Base-by-base conservation (phyloP, 2,888 invertebrate genomes). In the Leucania comma region DNA sequence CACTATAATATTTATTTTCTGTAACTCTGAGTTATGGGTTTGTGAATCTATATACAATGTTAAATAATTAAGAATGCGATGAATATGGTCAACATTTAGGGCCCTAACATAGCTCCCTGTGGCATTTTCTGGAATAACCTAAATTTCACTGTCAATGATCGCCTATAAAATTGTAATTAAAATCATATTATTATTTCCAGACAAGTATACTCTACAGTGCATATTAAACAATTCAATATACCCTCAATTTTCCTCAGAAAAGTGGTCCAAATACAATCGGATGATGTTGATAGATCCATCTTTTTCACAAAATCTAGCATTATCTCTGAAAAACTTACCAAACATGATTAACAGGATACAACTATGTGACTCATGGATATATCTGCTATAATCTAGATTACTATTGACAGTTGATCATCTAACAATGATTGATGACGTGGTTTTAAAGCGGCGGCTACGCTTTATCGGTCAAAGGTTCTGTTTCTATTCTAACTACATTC, bases 41-140 rank as follows among this genome's bases (percentile, higher is more conserved):
- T 54, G 38, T 29, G 6, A 10, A 48, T 14, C 14, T 38, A 12
- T 22, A 6, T 1, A 2, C 22, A 12, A 22, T 26, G 32, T 14
- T 17, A 42, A 42, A 17, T 4, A 12, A 20, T 12, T 35, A 26
- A 24, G 0, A 32, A 20, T 38, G n/a, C 2, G n/a, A 26, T 24
- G 3, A 75, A 17, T 72, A 3, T 26, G 50, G 12, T 22, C 1
- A 22, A 60, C 8, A 46, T 3, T 22, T 3, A 3, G 14, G 20
- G 80, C 0, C 68, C 42, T 35, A 80, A 8, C 9, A 54, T 46
- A 22, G 48, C 26, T 20, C 75, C 80, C 26, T 75, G 75, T 24
- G 35, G 53, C 1, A 46, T 12, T 9, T 60, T 26, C 17, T 20
- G 3, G 0, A n/a, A 26, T 20, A 3, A 54, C 1, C 12, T 42